phyloP scores from a whole-genome alignment of 2,888 invertebrate species.

The Endotricha flammealis region DNA sequence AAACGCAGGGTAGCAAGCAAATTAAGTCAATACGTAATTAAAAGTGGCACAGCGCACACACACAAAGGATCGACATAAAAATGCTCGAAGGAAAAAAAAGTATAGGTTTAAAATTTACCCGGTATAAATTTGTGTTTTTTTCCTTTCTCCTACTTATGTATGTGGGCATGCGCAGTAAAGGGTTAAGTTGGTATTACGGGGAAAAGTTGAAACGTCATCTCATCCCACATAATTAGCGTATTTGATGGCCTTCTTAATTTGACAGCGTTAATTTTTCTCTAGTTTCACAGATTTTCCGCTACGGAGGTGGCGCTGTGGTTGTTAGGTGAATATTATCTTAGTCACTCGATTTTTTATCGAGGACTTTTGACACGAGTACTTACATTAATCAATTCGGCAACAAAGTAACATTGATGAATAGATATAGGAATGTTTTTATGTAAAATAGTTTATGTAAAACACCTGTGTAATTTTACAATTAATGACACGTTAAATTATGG shows the following conservation, averaged over 20 bases:
- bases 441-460: too few relatives aligned
- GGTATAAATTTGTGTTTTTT: slow-evolving; percentile 79
- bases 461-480: too few relatives aligned
- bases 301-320: slow-evolving; percentile 33
- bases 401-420: too few relatives aligned
- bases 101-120: slow-evolving; percentile 78
- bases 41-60: slow-evolving; percentile 73
- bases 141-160: slow-evolving; percentile 72
- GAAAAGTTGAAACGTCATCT: slow-evolving; percentile 18
- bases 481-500: too few relatives aligned
- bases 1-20: slow-evolving; percentile 61
- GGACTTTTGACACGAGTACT: too few relatives aligned
- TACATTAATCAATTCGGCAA: too few relatives aligned
- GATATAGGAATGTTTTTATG: too few relatives aligned
- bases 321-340: slow-evolving; percentile 23
- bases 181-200: slow-evolving; percentile 48
- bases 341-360: slow-evolving; percentile 23
- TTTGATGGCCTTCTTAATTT: slow-evolving; percentile 21
- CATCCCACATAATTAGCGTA: not conserved
- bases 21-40: slow-evolving; percentile 79
- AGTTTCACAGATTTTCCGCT: slow-evolving; percentile 47
- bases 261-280: slow-evolving; percentile 32
- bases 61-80: slow-evolving; percentile 74
- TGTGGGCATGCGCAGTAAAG: slow-evolving; percentile 76
- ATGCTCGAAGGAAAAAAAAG: slow-evolving; percentile 73